phyloP scores from a whole-genome alignment of 2,113 vertebrate species.

The Chroicocephalus ridibundus region DNA sequence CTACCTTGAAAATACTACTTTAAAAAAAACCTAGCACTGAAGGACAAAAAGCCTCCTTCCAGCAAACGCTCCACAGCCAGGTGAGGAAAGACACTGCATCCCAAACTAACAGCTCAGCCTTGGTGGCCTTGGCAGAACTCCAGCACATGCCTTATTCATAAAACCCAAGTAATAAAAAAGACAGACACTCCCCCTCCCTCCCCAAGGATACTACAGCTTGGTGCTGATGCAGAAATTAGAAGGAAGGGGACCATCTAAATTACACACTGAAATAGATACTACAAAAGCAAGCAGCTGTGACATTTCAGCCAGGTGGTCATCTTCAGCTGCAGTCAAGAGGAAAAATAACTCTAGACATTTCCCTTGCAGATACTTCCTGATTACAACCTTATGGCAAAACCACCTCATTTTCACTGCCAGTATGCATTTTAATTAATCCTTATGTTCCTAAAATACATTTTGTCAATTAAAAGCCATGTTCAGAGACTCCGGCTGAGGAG shows the following conservation, averaged over 20 bases:
- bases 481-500: background rate
- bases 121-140: background rate
- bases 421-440: conserved; percentile 17
- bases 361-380: conserved; percentile 11
- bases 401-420: background rate
- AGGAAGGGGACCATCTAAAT: conserved; percentile 10
- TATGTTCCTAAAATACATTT: background rate
- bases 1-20: background rate
- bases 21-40: background rate
- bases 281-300: conserved; percentile 44
- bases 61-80: background rate
- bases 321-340: conserved; percentile 22
- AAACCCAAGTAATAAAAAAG: background rate
- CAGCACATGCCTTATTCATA: background rate
- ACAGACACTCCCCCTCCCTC: background rate
- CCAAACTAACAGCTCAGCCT: background rate
- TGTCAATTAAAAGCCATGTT: background rate
- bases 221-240: background rate
- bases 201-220: background rate
- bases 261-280: background rate
- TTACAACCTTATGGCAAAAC: background rate
- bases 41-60: background rate
- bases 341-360: background rate
- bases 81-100: background rate
- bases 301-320: conserved; percentile 47